Evolutionary conservation across 2,888 invertebrate genomes (phyloP), one percentile per base, ranked within the genome.

Genomic region (Dicyrtoma fusca): DNA sequence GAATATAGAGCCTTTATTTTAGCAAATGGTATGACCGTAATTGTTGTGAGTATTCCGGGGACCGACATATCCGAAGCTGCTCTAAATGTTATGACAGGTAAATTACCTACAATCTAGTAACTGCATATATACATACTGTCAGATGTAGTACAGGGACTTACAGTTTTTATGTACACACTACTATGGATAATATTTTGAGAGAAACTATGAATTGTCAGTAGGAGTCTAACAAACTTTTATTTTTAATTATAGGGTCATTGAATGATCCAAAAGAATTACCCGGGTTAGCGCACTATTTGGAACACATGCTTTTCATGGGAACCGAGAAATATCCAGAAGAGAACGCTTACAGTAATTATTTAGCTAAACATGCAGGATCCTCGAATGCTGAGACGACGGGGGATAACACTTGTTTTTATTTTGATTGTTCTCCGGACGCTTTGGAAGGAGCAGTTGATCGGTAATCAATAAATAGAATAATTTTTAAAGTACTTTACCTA

Each of bases 321-420:
- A 69, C 61, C 0, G 64, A 63, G n/a, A 49, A 59, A 26, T 70
- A 26, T 13, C 61, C 70, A 1, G 73, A 68, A 11, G 49, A 61
- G 13, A 76, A 76, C 23, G 73, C 70, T 14, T 75, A n/a, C 82
- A 90, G 87, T 76, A 92, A 91, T 83, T 97, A 90, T 84, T 85
- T 98, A 1, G 90, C 91, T 0, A 92, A 95, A 82, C 92, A 97
- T 83, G 94, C 95, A 0, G 98, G 98, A 0, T 87, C 87, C 4
- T 90, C 90, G 21, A 98, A 99, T 86, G 98, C 97, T 0, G 91
- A 90, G 59, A 98, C 98, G 0, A 89, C 90, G 65, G 87, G 90
- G 0, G 94, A 97, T 82, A 92, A 94, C 84, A 98, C 98, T 0
- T 92, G 91, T 75, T 98, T 92, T 84, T 94, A 92, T 84, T 98